A percentile compares a stretch with the other conserved stretches of the same genome.
These are phyloP conservation scores for Bimastos eiseni DNA, from an alignment of 2,888 invertebrate genomes.

Conservation along the genomic window DNA sequence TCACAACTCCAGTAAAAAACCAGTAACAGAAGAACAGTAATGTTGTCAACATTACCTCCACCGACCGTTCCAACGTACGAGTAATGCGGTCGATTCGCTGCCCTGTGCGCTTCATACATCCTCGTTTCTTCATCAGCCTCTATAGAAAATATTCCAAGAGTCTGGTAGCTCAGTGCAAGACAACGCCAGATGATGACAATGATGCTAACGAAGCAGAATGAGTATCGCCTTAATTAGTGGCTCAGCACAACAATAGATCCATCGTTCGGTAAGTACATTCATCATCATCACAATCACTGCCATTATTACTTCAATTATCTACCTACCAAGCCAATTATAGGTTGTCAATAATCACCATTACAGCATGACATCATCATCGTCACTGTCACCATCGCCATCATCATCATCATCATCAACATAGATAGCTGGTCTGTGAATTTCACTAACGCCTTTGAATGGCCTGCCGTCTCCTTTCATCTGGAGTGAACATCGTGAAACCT, in stretches of 20 bases:
- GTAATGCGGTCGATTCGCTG: background rate
- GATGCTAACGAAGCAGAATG: no score
- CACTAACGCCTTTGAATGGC: background rate
- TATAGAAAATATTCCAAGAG: background rate
- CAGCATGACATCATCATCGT: background rate
- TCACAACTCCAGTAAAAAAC: no score
- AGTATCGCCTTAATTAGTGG: no score
- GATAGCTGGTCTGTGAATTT: background rate
- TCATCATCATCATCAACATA: background rate
- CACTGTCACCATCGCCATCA: no score
- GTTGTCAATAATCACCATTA: no score
- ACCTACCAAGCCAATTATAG: no score
- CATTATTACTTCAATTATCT: no score
- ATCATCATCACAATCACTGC: no score
- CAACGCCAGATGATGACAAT: no score
- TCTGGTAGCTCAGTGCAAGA: background rate
- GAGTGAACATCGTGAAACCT: background rate
- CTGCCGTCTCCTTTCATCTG: background rate
- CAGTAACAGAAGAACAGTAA: background rate
- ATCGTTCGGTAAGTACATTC: no score
- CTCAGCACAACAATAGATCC: no score
- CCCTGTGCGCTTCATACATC: background rate
- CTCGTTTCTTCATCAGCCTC: background rate
- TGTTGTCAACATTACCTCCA: background rate
- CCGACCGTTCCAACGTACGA: background rate